phyloP scores from a whole-genome alignment of 2,888 invertebrate genomes.

The Silvanus unidentatus region DNA sequence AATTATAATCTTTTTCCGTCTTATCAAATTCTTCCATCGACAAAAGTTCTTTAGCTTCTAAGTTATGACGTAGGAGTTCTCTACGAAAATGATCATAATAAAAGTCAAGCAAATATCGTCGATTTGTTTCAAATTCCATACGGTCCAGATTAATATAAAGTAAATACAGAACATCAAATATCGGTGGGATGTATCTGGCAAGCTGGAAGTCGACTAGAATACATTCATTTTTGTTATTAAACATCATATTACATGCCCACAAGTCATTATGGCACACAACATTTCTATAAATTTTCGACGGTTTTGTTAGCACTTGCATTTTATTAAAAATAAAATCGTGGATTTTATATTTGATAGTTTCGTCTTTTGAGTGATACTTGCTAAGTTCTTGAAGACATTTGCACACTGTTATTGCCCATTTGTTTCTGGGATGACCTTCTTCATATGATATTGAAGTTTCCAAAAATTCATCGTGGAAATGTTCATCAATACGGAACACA shows the following conservation, averaged over 20 bases:
- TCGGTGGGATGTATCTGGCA: constrained; percentile 58
- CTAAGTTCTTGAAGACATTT: constrained; percentile 27
- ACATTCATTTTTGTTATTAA: constrained; percentile 47
- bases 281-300: constrained; percentile 44
- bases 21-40: constrained; percentile 45
- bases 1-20: constrained; percentile 49
- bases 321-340: constrained; percentile 20
- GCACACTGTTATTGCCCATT: constrained; percentile 25
- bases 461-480: constrained; percentile 29
- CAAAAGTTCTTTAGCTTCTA: constrained; percentile 46
- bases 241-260: constrained; percentile 61
- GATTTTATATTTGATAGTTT: constrained; percentile 19
- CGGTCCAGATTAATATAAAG: constrained; percentile 52
- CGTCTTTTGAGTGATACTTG: constrained; percentile 19
- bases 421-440: constrained; percentile 38
- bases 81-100: constrained; percentile 52
- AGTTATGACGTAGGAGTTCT: constrained; percentile 42
- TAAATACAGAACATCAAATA: constrained; percentile 55
- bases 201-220: constrained; percentile 66
- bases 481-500: constrained; percentile 26
- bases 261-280: constrained; percentile 58
- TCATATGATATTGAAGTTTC: constrained; percentile 24
- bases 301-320: constrained; percentile 27
- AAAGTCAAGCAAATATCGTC: constrained; percentile 48
- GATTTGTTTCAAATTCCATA: constrained; percentile 49